phyloP scores from a whole-genome alignment of 1,140 invertebrate species.

The Campoletis sonorensis region DNA sequence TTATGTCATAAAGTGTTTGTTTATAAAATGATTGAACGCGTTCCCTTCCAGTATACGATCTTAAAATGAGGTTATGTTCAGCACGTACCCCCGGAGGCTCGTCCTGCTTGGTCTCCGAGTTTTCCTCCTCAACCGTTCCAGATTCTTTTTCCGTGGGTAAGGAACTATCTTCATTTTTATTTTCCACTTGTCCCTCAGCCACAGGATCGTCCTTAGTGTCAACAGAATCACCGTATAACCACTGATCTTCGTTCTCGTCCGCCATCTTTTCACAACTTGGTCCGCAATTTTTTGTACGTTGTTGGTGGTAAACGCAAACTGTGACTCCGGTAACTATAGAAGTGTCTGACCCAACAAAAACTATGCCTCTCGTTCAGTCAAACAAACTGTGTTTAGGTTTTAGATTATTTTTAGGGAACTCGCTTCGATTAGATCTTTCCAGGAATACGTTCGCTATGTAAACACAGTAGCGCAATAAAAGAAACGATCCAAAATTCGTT shows the following conservation, averaged over 20 bases:
- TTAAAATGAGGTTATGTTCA: constrained; percentile 51
- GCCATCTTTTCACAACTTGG: constrained; percentile 75
- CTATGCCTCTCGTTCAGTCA: no score
- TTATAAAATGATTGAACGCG: no score
- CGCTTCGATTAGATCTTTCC: no score
- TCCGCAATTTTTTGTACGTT: not conserved
- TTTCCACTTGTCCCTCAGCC: constrained; percentile 61
- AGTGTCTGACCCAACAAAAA: no score
- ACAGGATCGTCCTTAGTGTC: constrained; percentile 67
- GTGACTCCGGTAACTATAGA: no score
- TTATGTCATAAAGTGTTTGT: no score
- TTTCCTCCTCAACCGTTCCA: constrained; percentile 55
- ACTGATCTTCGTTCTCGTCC: constrained; percentile 86
- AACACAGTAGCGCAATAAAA: no score
- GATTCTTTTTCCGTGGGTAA: constrained; percentile 64
- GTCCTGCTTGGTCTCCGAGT: constrained; percentile 53
- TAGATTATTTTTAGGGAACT: no score
- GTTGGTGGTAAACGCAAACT: no score
- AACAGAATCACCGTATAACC: constrained; percentile 83
- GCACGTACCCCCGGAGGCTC: constrained; percentile 48
- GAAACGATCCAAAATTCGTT: no score
- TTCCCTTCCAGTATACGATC: not conserved
- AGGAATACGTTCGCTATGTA: no score
- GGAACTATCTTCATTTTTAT: constrained; percentile 65
- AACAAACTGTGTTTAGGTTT: no score